Conservation (phyloP, 2,113 vertebrate genomes). For the Bubo bubo region DNA sequence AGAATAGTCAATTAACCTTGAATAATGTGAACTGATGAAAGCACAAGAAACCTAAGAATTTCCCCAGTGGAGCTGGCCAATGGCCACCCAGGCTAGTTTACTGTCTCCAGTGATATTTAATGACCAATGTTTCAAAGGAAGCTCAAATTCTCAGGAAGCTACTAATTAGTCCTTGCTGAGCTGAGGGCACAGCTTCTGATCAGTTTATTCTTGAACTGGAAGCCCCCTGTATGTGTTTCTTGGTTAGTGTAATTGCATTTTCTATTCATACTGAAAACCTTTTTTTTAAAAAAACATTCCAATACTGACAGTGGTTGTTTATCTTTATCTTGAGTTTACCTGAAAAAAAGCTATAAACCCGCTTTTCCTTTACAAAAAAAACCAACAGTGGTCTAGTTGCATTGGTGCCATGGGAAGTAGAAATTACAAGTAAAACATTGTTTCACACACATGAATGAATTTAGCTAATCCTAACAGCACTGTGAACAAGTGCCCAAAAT, state of each 20-base stretch:
- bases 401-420: rapidly evolving
- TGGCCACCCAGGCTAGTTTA: not conserved
- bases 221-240: not conserved
- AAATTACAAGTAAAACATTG: not conserved
- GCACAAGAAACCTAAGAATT: not conserved
- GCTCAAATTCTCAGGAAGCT: not conserved
- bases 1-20: conserved; percentile 32
- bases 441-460: not conserved
- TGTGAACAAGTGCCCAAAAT: not conserved
- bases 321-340: not conserved
- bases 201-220: not conserved
- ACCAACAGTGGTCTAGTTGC: not conserved
- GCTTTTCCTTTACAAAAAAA: not conserved
- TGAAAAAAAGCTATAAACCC: not conserved
- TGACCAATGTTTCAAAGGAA: not conserved
- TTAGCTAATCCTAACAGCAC: not conserved
- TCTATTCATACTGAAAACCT: not conserved
- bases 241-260: not conserved
- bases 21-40: not conserved
- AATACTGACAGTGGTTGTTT: not conserved
- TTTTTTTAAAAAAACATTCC: not conserved
- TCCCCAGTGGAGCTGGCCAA: not conserved
- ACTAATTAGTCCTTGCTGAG: not conserved
- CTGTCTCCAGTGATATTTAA: not conserved
- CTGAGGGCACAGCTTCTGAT: not conserved